Evolutionary conservation across 30 jellyfish, hydroid and myxozoan genomes (phyloP).

Genomic region (Aurelia aurita): DNA sequence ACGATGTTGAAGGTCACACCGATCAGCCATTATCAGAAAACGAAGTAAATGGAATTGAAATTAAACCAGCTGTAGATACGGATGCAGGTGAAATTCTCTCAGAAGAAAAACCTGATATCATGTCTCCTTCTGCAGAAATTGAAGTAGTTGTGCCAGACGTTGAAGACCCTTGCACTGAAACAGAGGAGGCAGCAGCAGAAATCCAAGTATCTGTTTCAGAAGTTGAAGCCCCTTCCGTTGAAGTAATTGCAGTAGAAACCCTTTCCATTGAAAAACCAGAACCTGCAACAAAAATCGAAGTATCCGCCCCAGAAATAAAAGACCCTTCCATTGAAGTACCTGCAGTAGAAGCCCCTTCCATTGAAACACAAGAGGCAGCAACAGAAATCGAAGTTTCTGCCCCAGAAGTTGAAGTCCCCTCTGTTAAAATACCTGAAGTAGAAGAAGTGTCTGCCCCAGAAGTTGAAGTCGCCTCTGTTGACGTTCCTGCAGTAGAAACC

Average conservation of each 20-base stretch:
- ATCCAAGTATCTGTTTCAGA: not conserved
- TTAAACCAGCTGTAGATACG: not conserved
- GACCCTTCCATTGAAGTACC: constrained; percentile 17
- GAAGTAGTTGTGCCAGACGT: not conserved
- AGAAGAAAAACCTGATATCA: too few species aligned
- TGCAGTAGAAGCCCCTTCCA: constrained; percentile 3
- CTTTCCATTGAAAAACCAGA: not conserved
- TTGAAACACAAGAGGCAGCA: too few species aligned
- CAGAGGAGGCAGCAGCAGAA: not conserved
- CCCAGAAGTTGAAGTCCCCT: not conserved
- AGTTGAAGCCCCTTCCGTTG: constrained; percentile 4
- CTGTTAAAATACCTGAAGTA: not conserved
- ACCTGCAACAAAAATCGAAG: not conserved
- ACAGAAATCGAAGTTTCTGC: not conserved
- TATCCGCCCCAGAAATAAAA: not conserved
- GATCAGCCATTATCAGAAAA: not conserved
- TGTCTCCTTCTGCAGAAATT: not conserved
- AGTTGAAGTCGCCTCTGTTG: not conserved
- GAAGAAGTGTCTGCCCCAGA: constrained; percentile 2
- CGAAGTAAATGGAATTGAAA: not conserved
- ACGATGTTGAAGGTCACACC: not conserved
- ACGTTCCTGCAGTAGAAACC: not conserved
- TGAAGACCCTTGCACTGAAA: not conserved
- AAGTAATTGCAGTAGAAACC: not conserved
- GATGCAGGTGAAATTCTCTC: not conserved